Conservation (phyloP, 1,140 invertebrate species). For the Stegodyphus dumicola region DNA sequence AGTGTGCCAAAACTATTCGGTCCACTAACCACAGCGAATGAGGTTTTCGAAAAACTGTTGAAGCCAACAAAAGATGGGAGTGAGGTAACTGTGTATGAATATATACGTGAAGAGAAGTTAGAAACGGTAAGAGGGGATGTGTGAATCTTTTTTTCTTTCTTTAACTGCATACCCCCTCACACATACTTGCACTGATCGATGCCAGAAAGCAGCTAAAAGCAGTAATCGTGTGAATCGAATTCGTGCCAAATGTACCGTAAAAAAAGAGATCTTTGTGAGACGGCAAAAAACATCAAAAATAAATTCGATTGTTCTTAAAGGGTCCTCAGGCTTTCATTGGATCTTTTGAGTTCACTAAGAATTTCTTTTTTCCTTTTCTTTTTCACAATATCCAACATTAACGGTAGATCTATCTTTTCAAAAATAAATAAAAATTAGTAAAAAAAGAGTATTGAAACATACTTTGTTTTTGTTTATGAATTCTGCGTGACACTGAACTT, state of each 20-base stretch:
- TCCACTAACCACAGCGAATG: slow-evolving; percentile 13
- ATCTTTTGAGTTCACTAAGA: not conserved
- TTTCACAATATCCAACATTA: too few relatives aligned
- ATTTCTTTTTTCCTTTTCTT: too few relatives aligned
- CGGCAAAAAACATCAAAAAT: not conserved
- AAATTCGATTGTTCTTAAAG: slow-evolving; percentile 36
- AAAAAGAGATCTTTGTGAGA: slow-evolving; percentile 19
- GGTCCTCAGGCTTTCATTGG: slow-evolving; percentile 15
- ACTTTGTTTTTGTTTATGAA: too few relatives aligned
- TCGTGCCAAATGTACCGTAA: slow-evolving; percentile 43
- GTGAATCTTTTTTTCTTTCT: not conserved
- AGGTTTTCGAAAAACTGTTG: slow-evolving; percentile 44
- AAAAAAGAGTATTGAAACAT: too few relatives aligned
- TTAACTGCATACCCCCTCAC: slow-evolving; percentile 15
- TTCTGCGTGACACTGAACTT: too few relatives aligned
- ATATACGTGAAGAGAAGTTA: too few relatives aligned
- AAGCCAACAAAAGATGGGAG: slow-evolving; percentile 20
- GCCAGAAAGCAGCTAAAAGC: slow-evolving; percentile 3
- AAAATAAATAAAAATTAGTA: too few relatives aligned
- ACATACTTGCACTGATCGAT: slow-evolving; percentile 38
- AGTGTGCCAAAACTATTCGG: not conserved
- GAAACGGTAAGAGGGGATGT: not conserved
- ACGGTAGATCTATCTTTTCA: too few relatives aligned
- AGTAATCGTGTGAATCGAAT: slow-evolving; percentile 43
- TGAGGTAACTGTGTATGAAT: not conserved